Conservation (phyloP, 53 echinoderm and acorn worm genomes). For the Holothuria scabra region DNA sequence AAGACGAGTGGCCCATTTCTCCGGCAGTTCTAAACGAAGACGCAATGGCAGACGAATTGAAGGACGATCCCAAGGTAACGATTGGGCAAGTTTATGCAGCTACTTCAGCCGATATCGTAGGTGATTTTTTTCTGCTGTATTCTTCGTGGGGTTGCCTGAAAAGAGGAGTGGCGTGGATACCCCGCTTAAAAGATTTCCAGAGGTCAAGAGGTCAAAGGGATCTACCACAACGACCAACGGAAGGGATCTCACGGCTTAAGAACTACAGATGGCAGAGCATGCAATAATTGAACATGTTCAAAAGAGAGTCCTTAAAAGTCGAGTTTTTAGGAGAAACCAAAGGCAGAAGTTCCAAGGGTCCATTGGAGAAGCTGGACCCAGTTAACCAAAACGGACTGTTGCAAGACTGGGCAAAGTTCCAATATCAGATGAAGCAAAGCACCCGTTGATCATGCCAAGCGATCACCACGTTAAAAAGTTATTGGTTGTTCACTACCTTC, state of each 20-base stretch:
- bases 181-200: background rate
- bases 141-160: slow-evolving; percentile 60
- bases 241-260: slow-evolving; percentile 20
- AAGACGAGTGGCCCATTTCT: slow-evolving; percentile 48
- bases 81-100: slow-evolving; percentile 38
- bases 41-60: background rate
- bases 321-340: background rate
- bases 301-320: background rate
- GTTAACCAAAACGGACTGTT: slow-evolving; percentile 3
- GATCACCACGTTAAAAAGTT: no score
- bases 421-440: slow-evolving; percentile 20
- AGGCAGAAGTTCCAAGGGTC: background rate
- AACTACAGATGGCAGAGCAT: background rate
- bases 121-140: slow-evolving; percentile 51
- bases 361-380: slow-evolving; percentile 53
- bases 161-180: slow-evolving; percentile 51
- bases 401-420: slow-evolving; percentile 56
- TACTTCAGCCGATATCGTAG: background rate
- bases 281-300: slow-evolving; percentile 26
- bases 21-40: slow-evolving; percentile 13
- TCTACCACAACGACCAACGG: background rate
- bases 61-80: slow-evolving; percentile 54
- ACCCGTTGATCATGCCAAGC: slow-evolving; percentile 67
- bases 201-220: background rate
- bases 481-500: background rate